Conservation (phyloP, 2,888 invertebrate genomes). For the Volucella bombylans region DNA sequence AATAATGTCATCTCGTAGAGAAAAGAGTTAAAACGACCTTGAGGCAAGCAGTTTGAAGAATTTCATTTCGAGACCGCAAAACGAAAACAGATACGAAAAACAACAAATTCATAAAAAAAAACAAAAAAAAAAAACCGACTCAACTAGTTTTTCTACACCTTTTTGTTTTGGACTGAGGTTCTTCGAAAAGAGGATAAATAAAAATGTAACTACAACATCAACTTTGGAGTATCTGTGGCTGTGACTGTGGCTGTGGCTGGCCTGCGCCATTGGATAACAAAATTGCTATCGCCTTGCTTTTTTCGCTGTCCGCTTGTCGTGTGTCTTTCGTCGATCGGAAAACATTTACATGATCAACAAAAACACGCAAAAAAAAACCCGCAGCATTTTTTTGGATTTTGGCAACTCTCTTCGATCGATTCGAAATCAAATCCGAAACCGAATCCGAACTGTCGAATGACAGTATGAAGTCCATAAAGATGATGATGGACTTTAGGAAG, state of each 20-base stretch:
- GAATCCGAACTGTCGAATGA: background rate
- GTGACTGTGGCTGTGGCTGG: background rate
- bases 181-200: conserved; percentile 38
- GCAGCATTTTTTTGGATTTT: conserved; percentile 18
- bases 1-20: conserved; percentile 30
- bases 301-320: background rate
- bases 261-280: conserved; percentile 41
- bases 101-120: conserved; percentile 22
- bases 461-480: conserved; percentile 1
- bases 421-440: no score
- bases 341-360: conserved; percentile 14
- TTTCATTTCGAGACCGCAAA: conserved; percentile 67
- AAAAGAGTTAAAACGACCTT: conserved; percentile 70
- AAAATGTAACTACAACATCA: conserved; percentile 35
- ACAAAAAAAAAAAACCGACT: conserved; percentile 53
- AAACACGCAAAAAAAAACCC: background rate
- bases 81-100: conserved; percentile 45
- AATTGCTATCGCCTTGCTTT: conserved; percentile 15
- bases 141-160: conserved; percentile 66
- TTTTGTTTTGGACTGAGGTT: conserved; percentile 47
- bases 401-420: conserved; percentile 1
- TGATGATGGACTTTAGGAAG: conserved; percentile 3
- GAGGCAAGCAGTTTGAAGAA: conserved; percentile 68
- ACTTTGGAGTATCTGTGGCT: conserved; percentile 30
- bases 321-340: conserved; percentile 9